Evolutionary conservation across 2,797 vertebrate genomes (phyloP).

Genomic region (Schizothorax lantsangensis): DNA sequence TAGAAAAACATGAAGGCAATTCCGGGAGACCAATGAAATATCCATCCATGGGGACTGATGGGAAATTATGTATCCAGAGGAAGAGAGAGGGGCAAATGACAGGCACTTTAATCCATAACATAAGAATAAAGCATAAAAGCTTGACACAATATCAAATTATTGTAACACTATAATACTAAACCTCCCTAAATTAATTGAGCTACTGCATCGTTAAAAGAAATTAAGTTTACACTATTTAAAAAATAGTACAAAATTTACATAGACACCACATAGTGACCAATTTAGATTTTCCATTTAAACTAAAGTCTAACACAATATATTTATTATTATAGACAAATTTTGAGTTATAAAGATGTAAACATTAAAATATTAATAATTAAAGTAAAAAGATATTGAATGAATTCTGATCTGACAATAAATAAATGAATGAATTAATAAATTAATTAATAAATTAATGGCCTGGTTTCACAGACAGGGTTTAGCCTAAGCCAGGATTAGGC

Average conservation of each 20-base stretch:
- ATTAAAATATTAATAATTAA: background rate
- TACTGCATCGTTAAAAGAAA: background rate
- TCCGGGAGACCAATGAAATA: constrained; percentile 52
- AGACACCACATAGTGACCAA: background rate
- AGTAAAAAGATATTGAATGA: background rate
- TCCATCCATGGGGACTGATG: constrained; percentile 49
- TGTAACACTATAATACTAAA: constrained; percentile 10
- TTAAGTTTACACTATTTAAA: background rate
- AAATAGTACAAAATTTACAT: background rate
- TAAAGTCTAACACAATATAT: background rate
- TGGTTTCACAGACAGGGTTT: no score
- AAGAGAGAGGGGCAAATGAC: constrained; percentile 3
- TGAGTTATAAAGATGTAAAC: background rate
- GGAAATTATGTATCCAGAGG: constrained; percentile 41
- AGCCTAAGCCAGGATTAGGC: no score
- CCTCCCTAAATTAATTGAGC: background rate
- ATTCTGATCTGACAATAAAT: background rate
- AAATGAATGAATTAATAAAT: background rate
- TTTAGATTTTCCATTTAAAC: background rate
- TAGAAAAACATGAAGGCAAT: constrained; percentile 34
- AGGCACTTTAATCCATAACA: background rate
- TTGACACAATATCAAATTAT: constrained; percentile 53
- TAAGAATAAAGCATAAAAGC: constrained; percentile 6
- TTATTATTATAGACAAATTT: background rate
- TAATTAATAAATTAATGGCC: background rate